These are phyloP conservation scores for Manis pentadactyla DNA, from an alignment of 2,797 vertebrate species.

Conservation along the genomic window DNA sequence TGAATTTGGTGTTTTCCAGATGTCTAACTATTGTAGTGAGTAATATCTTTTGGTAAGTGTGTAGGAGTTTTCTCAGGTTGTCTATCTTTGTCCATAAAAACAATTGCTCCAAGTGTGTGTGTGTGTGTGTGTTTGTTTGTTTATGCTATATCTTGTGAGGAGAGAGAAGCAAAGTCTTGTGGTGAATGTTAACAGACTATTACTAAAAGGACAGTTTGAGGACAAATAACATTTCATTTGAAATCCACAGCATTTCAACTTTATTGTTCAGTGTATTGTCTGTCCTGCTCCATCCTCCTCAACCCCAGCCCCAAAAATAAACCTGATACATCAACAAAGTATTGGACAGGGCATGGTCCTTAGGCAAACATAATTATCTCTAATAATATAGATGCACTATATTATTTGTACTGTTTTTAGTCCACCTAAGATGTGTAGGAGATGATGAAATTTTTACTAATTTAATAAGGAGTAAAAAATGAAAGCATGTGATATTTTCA, in stretches of 20 bases:
- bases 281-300: neutral
- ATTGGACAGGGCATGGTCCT: neutral
- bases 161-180: slow-evolving; percentile 6
- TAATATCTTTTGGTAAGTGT: neutral
- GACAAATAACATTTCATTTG: neutral
- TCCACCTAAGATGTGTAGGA: neutral
- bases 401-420: slow-evolving; percentile 21
- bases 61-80: neutral
- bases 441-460: slow-evolving; percentile 1
- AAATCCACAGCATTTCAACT: neutral
- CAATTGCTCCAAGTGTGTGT: neutral
- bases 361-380: neutral
- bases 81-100: neutral
- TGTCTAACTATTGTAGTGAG: neutral
- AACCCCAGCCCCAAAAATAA: too few relatives aligned
- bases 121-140: neutral
- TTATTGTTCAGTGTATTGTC: neutral
- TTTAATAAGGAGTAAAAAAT: slow-evolving; percentile 10
- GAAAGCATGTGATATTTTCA: neutral
- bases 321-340: neutral
- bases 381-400: neutral
- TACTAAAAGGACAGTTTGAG: slow-evolving; percentile 2
- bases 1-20: slow-evolving; percentile 14
- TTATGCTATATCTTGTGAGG: neutral
- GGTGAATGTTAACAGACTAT: neutral